phyloP scores from a whole-genome alignment of 2,888 invertebrate species.

The Masnerella sp. region DNA sequence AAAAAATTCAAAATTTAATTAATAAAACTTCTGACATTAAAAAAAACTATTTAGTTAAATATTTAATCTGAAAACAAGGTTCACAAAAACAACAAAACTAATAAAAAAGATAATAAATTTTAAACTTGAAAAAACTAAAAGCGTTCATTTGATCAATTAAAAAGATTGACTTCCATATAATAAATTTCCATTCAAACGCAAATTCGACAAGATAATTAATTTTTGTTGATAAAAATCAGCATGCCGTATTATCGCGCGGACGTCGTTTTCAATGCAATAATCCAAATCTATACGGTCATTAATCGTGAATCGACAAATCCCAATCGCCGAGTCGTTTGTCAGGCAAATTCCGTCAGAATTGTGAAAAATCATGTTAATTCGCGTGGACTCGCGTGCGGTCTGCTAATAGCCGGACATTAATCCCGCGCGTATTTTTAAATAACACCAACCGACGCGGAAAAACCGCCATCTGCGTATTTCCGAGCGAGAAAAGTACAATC shows the following conservation, averaged over 20 bases:
- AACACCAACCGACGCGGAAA: neutral
- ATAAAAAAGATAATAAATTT: too few species aligned
- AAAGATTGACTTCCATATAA: too few species aligned
- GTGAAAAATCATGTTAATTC: constrained; percentile 34
- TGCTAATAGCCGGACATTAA: constrained; percentile 27
- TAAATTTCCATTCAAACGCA: too few species aligned
- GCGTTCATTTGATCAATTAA: too few species aligned
- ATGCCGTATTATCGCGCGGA: constrained; percentile 17
- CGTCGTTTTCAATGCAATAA: constrained; percentile 33
- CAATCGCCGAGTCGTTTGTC: constrained; percentile 18
- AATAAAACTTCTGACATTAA: too few species aligned
- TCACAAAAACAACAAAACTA: too few species aligned
- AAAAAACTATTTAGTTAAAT: too few species aligned
- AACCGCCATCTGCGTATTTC: neutral
- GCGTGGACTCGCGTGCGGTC: constrained; percentile 4
- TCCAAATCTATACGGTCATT: constrained; percentile 21
- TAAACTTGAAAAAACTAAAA: too few species aligned
- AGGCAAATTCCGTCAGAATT: constrained; percentile 18
- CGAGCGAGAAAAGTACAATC: constrained; percentile 16
- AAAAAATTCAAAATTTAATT: too few species aligned
- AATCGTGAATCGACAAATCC: constrained; percentile 19
- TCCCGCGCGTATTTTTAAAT: constrained; percentile 15
- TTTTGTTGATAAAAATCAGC: too few species aligned
- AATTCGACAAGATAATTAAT: too few species aligned
- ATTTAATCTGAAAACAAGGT: too few species aligned